Conservation (phyloP, 2,113 vertebrate species). For the Neogobius melanostomus region DNA sequence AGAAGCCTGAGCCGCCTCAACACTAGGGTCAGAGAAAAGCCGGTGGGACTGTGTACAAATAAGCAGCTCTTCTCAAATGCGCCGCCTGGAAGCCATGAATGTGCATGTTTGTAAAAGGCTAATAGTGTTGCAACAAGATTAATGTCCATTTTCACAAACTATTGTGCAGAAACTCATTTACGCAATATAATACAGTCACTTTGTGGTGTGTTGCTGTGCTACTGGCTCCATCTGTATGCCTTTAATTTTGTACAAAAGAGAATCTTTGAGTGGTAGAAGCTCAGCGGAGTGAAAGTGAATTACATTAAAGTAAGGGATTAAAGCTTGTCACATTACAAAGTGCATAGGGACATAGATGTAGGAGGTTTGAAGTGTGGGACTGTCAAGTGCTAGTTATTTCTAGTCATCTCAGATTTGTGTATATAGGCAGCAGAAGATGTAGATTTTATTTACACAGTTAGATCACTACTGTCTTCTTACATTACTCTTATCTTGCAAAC, state of each 20-base stretch:
- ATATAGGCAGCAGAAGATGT: background rate
- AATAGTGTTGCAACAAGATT: too few relatives aligned
- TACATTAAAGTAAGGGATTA: conserved; percentile 19
- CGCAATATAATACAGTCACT: too few relatives aligned
- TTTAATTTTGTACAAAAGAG: conserved; percentile 18
- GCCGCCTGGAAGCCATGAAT: too few relatives aligned
- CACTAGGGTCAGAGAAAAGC: too few relatives aligned
- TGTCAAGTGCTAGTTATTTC: too few relatives aligned
- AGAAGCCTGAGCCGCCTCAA: too few relatives aligned
- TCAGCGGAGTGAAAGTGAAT: background rate
- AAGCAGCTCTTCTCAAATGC: too few relatives aligned
- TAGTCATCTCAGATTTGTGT: background rate
- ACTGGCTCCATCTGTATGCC: background rate
- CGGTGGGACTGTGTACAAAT: too few relatives aligned
- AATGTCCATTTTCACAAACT: too few relatives aligned
- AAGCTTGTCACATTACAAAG: conserved; percentile 26
- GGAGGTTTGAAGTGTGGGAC: conserved; percentile 14
- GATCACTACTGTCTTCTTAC: background rate
- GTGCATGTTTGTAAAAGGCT: too few relatives aligned
- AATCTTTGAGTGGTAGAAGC: conserved; percentile 17
- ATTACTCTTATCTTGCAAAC: background rate
- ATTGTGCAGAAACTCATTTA: background rate
- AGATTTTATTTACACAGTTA: background rate
- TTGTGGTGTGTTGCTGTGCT: background rate
- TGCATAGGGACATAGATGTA: background rate